phyloP scores from a whole-genome alignment of 92 coral and sea anemone genomes.

The Nematostella vectensis region DNA sequence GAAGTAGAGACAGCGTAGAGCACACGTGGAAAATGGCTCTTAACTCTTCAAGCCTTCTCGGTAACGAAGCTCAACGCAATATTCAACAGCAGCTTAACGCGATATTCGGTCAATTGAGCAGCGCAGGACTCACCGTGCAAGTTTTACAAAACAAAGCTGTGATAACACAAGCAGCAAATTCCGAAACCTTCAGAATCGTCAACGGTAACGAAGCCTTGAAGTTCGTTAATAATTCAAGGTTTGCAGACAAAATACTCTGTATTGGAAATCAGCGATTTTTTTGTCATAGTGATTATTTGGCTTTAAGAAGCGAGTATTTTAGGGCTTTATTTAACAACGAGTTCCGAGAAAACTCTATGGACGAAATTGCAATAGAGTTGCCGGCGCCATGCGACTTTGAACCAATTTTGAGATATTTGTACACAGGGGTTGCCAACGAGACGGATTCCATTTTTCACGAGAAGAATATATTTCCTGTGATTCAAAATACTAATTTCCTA shows the following conservation, averaged over 20 bases:
- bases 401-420: conserved; percentile 71
- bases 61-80: conserved; percentile 4
- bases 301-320: conserved; percentile 81
- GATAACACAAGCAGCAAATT: conserved; percentile 40
- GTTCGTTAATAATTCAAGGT: conserved; percentile 80
- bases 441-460: conserved; percentile 54
- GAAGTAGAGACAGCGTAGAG: too few species aligned
- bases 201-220: conserved; percentile 88
- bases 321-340: conserved; percentile 67
- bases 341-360: conserved; percentile 78
- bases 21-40: not conserved
- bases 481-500: conserved; percentile 71
- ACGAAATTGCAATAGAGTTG: conserved; percentile 59
- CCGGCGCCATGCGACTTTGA: conserved; percentile 78
- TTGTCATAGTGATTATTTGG: conserved; percentile 83
- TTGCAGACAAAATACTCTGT: conserved; percentile 76
- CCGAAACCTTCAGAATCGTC: conserved; percentile 47
- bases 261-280: conserved; percentile 68
- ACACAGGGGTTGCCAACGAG: conserved; percentile 66
- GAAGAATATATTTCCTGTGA: conserved; percentile 69
- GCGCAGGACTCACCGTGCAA: conserved; percentile 69
- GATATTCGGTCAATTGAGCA: conserved; percentile 11
- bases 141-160: conserved; percentile 76
- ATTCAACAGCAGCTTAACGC: conserved; percentile 22
- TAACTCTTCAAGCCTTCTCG: not conserved